Base-by-base conservation (phyloP, 2,113 vertebrate genomes). In the Marmota monax region DNA sequence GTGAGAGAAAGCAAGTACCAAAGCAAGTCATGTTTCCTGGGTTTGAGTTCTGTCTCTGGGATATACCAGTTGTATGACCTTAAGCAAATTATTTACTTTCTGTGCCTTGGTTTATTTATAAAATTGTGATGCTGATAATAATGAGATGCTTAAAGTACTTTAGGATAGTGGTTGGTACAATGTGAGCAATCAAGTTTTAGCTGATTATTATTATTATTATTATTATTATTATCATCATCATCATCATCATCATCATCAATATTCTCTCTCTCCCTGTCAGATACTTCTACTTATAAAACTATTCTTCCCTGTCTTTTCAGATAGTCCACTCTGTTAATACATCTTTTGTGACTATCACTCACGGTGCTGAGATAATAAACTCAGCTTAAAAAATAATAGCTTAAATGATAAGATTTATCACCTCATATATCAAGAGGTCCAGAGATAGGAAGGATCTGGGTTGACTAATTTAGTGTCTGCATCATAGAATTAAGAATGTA, bases 351-450 rank as follows among this genome's bases (percentile, higher is more conserved):
- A 63, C 48, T 84, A 34, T 84, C 25, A 72, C 14, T 67, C 34
- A 89, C 14, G 37, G 32, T 92, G 37, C 23, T 88, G 13, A 48
- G 67, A 72, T 14, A 73, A 58, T 74, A 92, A 87, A 67, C 56
- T 90, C 51, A 92, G 63, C 39, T 92, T 53, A 80, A 27, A 92
- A 51, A 88, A 92, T 84, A 92, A 88, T 58, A 67, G 23, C 72
- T 73, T 92, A 92, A 87, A 45, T 84, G 85, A 77, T 88, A 83
- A 82, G 42, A 83, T 42, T 63, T 84, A 65, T 79, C 73, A 72
- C 34, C 51, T 93, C 37, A 88, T 3, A 18, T 91, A 69, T 56
- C 23, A 88, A 77, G 61, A 39, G 56, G 37, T 74, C 51, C 74
- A 74, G 80, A 94, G 27, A 18, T 76, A 61, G 77, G 39, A 53